Evolutionary conservation across 2,797 vertebrate genomes (phyloP).

Genomic region (Rhabdomys pumilio): DNA sequence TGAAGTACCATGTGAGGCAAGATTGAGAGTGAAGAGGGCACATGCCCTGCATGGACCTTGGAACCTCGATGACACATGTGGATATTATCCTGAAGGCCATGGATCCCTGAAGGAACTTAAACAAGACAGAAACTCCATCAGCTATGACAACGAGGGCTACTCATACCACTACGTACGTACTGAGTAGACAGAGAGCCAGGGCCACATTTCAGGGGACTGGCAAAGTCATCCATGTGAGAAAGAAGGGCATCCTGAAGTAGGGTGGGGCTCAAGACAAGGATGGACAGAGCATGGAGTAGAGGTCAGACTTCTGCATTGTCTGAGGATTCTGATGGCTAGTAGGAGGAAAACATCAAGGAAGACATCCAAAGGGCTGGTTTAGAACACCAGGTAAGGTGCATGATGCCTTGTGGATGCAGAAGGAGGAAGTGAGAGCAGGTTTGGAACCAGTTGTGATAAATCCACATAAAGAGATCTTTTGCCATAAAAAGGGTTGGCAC

Average conservation of each 20-base stretch:
- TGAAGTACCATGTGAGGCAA: background rate
- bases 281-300: background rate
- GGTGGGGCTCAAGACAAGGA: background rate
- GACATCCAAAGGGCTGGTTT: background rate
- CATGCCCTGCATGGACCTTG: background rate
- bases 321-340: background rate
- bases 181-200: background rate
- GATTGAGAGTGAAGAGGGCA: background rate
- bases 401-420: background rate
- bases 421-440: background rate
- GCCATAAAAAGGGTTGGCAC: background rate
- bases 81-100: background rate
- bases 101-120: too few species aligned
- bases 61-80: background rate
- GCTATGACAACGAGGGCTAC: background rate
- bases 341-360: background rate
- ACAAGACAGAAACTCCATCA: background rate
- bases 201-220: background rate
- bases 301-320: background rate
- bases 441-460: background rate
- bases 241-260: background rate
- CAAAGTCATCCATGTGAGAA: background rate
- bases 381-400: background rate
- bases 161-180: fast-evolving
- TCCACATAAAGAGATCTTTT: background rate